Percentiles rank a stretch among this genome's conserved stretches.
Evolutionary conservation across 2,888 invertebrate genomes (phyloP).

Genomic region (Steinernema carpocapsae): DNA sequence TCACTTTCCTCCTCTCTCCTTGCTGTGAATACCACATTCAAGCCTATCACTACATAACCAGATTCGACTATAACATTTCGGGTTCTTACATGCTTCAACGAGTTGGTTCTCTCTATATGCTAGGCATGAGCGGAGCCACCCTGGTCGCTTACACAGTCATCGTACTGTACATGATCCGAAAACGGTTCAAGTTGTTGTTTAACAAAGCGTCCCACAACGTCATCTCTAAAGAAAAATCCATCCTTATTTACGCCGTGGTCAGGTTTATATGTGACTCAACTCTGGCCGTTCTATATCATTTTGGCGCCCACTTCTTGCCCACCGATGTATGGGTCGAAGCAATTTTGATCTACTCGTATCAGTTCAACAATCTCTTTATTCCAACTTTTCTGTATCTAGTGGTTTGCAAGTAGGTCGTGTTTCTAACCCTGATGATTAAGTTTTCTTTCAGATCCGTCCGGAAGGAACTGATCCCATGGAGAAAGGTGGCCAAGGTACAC

Average conservation of each 20-base stretch:
- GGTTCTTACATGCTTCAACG: not conserved
- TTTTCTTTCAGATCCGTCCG: not conserved
- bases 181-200: not conserved
- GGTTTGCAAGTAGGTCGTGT: not conserved
- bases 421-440: not conserved
- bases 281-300: not conserved
- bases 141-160: not conserved
- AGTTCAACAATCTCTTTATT: constrained; percentile 7
- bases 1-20: not conserved
- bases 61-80: not conserved
- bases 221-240: not conserved
- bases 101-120: constrained; percentile 6
- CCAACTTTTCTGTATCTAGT: not conserved
- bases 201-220: not conserved
- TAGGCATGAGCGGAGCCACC: not conserved
- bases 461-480: not conserved
- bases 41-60: not conserved
- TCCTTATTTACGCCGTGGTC: not conserved
- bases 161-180: not conserved
- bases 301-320: not conserved
- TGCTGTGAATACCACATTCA: not conserved
- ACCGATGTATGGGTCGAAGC: not conserved
- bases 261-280: not conserved
- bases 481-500: not conserved
- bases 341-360: not conserved